Conservation (phyloP, 1,140 invertebrate species). For the Cherax destructor region DNA sequence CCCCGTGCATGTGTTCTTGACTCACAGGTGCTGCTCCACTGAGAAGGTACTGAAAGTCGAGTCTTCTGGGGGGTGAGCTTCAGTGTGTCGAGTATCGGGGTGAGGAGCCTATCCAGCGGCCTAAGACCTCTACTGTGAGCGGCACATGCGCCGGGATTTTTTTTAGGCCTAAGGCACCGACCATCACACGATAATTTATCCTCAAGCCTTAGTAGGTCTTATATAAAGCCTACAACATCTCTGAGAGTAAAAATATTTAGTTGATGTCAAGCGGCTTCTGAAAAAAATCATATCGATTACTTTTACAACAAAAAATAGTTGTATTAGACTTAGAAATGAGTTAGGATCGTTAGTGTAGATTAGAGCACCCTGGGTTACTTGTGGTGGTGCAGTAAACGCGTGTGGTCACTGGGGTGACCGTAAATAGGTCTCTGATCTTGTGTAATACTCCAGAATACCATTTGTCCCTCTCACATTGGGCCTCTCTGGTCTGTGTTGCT, state of each 20-base stretch:
- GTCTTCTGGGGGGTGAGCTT: too few species aligned
- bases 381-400: not conserved
- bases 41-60: too few species aligned
- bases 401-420: not conserved
- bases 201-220: not conserved
- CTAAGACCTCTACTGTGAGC: slow-evolving; percentile 2
- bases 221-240: too few species aligned
- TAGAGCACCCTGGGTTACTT: not conserved
- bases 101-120: not conserved
- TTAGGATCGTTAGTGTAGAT: not conserved
- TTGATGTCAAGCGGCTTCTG: too few species aligned
- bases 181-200: slow-evolving; percentile 1
- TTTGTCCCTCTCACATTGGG: not conserved
- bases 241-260: too few species aligned
- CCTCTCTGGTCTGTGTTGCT: not conserved
- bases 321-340: not conserved
- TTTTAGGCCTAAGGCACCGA: not conserved
- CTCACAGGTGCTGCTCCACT: too few species aligned
- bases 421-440: not conserved
- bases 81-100: not conserved
- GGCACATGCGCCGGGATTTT: not conserved
- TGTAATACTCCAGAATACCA: not conserved
- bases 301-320: too few species aligned
- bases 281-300: too few species aligned
- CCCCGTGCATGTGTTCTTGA: not conserved